Evolutionary conservation across 2,888 invertebrate genomes (phyloP).

Genomic region (Acanthosepion pharaonis): DNA sequence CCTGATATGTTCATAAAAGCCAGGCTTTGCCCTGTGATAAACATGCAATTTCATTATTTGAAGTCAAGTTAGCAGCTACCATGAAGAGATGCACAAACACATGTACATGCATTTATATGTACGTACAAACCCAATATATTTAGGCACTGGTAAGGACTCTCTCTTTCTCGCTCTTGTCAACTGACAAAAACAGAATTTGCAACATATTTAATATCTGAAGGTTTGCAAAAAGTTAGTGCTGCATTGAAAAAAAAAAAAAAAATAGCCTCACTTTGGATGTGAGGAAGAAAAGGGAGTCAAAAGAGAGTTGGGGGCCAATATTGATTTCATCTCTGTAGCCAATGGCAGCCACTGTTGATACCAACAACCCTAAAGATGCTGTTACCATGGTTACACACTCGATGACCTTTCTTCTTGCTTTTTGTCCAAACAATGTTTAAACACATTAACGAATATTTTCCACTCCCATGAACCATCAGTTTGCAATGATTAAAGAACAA

Average conservation of each 20-base stretch:
- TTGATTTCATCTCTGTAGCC: background rate
- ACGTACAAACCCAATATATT: background rate
- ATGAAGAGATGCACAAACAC: background rate
- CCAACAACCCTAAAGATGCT: background rate
- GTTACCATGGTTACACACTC: background rate
- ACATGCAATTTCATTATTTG: too few species aligned
- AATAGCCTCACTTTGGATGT: background rate
- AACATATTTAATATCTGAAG: background rate
- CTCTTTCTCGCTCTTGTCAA: background rate
- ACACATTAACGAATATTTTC: background rate
- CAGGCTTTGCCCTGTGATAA: too few species aligned
- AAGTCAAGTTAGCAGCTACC: too few species aligned
- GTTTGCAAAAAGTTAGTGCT: background rate
- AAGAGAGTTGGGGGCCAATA: background rate
- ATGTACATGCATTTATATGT: background rate
- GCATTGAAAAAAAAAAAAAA: background rate
- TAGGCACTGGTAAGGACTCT: background rate
- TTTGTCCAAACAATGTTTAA: too few species aligned
- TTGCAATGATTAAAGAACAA: background rate
- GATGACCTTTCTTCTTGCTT: background rate
- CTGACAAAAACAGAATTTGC: background rate
- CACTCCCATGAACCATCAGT: background rate
- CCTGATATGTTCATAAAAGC: too few species aligned
- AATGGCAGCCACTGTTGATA: background rate
- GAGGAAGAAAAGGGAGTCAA: conserved; percentile 43